Base-by-base conservation (phyloP, 2,113 vertebrate genomes). In the Neolamprologus sp. region DNA sequence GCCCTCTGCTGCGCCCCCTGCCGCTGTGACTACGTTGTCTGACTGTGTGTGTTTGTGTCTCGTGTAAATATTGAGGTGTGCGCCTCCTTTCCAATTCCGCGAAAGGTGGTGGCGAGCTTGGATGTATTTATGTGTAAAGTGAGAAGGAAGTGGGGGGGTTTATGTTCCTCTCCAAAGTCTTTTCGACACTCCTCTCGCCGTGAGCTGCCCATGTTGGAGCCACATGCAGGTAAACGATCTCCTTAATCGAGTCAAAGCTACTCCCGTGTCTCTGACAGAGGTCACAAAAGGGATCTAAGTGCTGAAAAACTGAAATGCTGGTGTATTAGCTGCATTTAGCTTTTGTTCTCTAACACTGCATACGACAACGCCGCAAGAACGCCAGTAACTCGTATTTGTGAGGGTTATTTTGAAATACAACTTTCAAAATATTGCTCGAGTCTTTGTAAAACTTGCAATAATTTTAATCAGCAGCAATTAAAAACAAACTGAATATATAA, bases 1-100 rank as follows among this genome's bases (percentile, higher is more conserved):
- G 21, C 40, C 58, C 53, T 88, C 87, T 49, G 82, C 78, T 91
- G 94, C 95, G 91, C 92, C 94, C 94, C 88, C 94, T 93, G 88
- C 73, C 42, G 90, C 47, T 35, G 5, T 30, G 10, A 14, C 6
- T n/a, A 9, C 73, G 14, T 21, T 13, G 14, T 23, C 37, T 86
- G 2, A 10, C 7, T 16, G 47, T 53, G 26, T 84, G 54, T 9
- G 26, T 63, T 23, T 42, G 17, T 28, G 51, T 78, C 79, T 16
- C 71, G 33, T 81, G 45, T 40, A 54, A 81, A 88, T 53, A 16
- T 51, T 83, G 47, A 83, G 35, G 58, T 81, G 81, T 58, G 40
- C 57, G 71, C 45, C 16, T 79, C 49, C 75, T 51, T 37, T 57
- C 5, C 17, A 26, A 23, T 45, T 37, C 5, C 4, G 19, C 35